phyloP scores from a whole-genome alignment of 1,140 invertebrate genomes.

The Zaprionus kolodkinae region DNA sequence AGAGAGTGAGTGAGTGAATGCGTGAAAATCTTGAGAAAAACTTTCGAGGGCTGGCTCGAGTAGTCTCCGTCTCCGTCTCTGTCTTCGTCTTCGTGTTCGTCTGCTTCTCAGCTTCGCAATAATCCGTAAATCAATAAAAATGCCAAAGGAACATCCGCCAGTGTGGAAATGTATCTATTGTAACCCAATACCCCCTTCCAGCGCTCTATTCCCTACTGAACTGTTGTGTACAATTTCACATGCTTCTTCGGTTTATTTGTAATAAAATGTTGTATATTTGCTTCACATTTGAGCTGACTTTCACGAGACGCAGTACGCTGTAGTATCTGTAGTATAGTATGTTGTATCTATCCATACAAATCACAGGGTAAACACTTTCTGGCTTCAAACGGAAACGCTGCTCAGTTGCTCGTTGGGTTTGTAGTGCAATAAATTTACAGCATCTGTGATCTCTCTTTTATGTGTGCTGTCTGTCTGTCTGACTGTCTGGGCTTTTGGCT shows the following conservation, averaged over 20 bases:
- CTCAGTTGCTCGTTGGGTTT: constrained; percentile 16
- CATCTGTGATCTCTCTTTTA: constrained; percentile 47
- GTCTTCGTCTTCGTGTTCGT: not conserved
- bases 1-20: not conserved
- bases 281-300: constrained; percentile 46
- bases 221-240: constrained; percentile 19
- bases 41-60: constrained; percentile 17
- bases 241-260: constrained; percentile 38
- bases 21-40: constrained; percentile 27
- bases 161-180: constrained; percentile 42
- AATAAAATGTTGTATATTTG: constrained; percentile 52
- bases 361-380: constrained; percentile 46
- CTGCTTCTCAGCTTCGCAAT: constrained; percentile 30
- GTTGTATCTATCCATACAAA: constrained; percentile 36
- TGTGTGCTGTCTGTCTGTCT: not conserved
- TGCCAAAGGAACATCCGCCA: constrained; percentile 54
- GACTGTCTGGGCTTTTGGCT: constrained; percentile 33
- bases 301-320: constrained; percentile 6
- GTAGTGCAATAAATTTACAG: constrained; percentile 54
- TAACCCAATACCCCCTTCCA: not conserved
- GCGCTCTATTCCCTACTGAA: not conserved
- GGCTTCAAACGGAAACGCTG: constrained; percentile 49
- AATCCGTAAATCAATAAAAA: constrained; percentile 77
- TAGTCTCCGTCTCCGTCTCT: not conserved
- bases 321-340: not conserved